phyloP scores from a whole-genome alignment of 1,140 invertebrate genomes.

The Coelopa frigida region DNA sequence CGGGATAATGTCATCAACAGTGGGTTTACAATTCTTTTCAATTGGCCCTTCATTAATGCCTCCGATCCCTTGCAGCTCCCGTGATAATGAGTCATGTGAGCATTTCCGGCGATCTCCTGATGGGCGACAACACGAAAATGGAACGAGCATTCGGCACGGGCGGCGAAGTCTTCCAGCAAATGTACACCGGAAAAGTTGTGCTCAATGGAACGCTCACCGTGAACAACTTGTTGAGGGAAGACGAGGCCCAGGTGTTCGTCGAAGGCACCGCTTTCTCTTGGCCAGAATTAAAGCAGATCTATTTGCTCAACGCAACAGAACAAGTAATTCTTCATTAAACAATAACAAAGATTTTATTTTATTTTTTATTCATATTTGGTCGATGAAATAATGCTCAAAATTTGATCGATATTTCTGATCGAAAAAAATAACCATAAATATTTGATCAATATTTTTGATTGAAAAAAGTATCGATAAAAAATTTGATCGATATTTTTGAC shows the following conservation, averaged over 20 bases:
- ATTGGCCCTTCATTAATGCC: neutral
- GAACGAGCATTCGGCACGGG: conserved; percentile 3
- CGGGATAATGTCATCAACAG: conserved; percentile 25
- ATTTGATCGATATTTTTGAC: no score
- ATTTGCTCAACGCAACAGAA: conserved; percentile 16
- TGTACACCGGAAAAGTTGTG: conserved; percentile 27
- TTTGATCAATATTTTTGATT: no score
- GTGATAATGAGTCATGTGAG: conserved; percentile 30
- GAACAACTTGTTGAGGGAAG: conserved; percentile 21
- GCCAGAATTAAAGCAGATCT: conserved; percentile 10
- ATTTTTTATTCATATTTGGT: neutral
- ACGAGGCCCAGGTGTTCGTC: neutral
- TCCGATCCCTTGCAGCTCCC: conserved; percentile 18
- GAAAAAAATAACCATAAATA: no score
- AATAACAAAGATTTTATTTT: no score
- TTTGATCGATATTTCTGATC: no score
- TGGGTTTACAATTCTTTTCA: conserved; percentile 14
- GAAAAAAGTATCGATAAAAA: no score
- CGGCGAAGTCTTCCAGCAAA: conserved; percentile 24
- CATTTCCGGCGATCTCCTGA: conserved; percentile 19
- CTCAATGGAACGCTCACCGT: conserved; percentile 28
- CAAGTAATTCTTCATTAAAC: no score
- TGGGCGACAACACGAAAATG: conserved; percentile 6
- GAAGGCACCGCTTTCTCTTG: neutral
- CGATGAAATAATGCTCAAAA: no score